Conservation (phyloP, 1,140 invertebrate genomes). For the Atta cephalotes region DNA sequence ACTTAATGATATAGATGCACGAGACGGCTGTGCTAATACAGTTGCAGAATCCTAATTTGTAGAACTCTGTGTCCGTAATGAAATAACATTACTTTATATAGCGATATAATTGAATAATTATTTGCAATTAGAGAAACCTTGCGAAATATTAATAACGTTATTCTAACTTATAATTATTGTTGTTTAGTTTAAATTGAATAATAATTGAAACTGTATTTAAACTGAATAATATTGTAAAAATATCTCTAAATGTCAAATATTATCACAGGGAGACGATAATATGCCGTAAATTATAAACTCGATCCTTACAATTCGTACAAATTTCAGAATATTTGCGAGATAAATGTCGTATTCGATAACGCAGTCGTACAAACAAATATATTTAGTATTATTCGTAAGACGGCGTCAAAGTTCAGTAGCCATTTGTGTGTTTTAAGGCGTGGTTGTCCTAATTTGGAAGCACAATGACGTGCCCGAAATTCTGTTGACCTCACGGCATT, state of each 20-base stretch:
- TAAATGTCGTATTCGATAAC: neutral
- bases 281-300: neutral
- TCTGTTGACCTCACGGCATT: conserved; percentile 72
- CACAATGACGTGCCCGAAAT: conserved; percentile 72
- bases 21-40: conserved; percentile 47
- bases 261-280: neutral
- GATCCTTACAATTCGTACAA: neutral
- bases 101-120: conserved; percentile 33
- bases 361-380: neutral
- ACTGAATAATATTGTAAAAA: neutral
- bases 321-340: neutral
- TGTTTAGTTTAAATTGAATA: neutral
- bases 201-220: neutral
- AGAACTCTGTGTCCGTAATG: conserved; percentile 3
- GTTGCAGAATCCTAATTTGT: conserved; percentile 52
- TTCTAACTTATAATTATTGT: neutral
- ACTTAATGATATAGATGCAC: conserved; percentile 61
- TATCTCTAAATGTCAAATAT: neutral
- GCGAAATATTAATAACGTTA: neutral
- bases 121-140: neutral
- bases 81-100: conserved; percentile 41
- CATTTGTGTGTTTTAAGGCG: conserved; percentile 72
- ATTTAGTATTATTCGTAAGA: conserved; percentile 17
- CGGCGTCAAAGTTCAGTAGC: conserved; percentile 6
- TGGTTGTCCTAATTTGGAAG: conserved; percentile 67